phyloP scores from a whole-genome alignment of 2,113 vertebrate genomes.

The Dinomys branickii region DNA sequence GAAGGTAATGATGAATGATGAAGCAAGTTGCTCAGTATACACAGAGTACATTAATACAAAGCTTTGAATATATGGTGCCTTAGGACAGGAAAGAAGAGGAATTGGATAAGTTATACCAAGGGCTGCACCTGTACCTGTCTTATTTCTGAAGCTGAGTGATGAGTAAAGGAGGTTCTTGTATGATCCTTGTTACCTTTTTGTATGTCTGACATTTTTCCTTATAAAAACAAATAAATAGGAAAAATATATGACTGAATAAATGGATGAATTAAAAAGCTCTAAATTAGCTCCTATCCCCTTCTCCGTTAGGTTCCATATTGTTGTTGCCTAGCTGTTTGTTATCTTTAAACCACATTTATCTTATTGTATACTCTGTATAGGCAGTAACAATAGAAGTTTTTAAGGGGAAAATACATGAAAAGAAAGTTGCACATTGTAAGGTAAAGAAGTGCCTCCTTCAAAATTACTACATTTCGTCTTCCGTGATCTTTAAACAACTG shows the following conservation, averaged over 20 bases:
- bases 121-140: neutral
- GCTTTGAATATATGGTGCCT: neutral
- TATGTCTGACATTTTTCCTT: slow-evolving; percentile 11
- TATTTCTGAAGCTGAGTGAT: slow-evolving; percentile 4
- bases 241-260: neutral
- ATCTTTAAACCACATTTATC: neutral
- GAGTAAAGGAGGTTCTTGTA: neutral
- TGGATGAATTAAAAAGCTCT: neutral
- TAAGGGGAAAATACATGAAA: neutral
- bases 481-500: neutral
- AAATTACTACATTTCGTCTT: neutral
- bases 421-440: neutral
- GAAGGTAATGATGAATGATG: neutral
- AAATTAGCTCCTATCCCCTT: neutral
- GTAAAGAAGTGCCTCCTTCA: neutral
- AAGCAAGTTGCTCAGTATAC: neutral
- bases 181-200: neutral
- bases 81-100: neutral
- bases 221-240: slow-evolving; percentile 21
- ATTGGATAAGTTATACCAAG: neutral
- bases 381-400: neutral
- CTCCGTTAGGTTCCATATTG: neutral
- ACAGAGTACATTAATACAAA: neutral
- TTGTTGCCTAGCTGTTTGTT: neutral
- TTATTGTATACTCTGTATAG: neutral